Percentiles rank a stretch among this genome's conserved stretches.
Evolutionary conservation across 2,888 invertebrate genomes (phyloP).

Genomic region (Operophtera brumata): DNA sequence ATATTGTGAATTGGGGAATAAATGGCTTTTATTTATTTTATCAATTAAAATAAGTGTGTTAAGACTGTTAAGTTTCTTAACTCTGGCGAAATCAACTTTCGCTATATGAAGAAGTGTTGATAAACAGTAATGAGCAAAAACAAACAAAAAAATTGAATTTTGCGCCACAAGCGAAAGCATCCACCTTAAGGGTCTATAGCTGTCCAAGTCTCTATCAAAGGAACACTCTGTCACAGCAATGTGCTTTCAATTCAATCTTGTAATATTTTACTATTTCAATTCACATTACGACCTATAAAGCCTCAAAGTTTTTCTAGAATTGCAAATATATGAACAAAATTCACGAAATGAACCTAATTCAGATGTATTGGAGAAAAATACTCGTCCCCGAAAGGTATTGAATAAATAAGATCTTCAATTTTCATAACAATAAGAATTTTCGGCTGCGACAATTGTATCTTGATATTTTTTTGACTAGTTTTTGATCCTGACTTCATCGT

Average conservation of each 20-base stretch:
- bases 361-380: constrained; percentile 27
- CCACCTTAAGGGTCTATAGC: too few relatives aligned
- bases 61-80: too few relatives aligned
- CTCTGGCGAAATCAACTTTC: too few relatives aligned
- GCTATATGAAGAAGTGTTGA: too few relatives aligned
- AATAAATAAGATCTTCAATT: constrained; percentile 26
- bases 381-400: constrained; percentile 25
- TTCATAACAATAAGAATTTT: constrained; percentile 20
- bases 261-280: constrained; percentile 7
- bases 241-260: not conserved
- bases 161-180: too few relatives aligned
- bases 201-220: too few relatives aligned
- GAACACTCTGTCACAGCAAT: too few relatives aligned
- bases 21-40: too few relatives aligned
- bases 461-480: constrained; percentile 5
- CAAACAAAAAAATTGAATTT: too few relatives aligned
- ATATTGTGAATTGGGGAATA: too few relatives aligned
- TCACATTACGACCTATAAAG: constrained; percentile 5
- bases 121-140: too few relatives aligned
- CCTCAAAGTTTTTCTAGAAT: constrained; percentile 10
- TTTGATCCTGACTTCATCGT: not conserved
- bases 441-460: constrained; percentile 2
- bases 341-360: constrained; percentile 27
- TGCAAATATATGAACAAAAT: constrained; percentile 7
- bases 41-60: too few relatives aligned